Evolutionary conservation across 2,888 invertebrate species (phyloP).

Genomic region (Polymixis lichenea): DNA sequence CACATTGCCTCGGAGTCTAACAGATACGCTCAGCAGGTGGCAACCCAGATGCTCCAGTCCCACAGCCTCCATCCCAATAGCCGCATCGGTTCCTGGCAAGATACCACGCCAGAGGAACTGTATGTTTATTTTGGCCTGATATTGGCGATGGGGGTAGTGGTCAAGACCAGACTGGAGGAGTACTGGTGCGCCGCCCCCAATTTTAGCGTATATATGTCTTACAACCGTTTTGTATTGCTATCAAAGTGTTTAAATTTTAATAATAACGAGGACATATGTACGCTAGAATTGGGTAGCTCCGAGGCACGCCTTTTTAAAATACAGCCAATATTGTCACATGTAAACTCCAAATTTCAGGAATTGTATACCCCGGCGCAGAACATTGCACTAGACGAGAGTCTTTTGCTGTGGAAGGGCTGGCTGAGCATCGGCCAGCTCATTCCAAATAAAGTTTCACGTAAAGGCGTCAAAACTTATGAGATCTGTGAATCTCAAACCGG

Average conservation of each 20-base stretch:
- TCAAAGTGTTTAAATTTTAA: neutral
- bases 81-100: neutral
- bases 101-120: neutral
- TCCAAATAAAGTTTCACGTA: neutral
- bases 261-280: neutral
- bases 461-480: constrained; percentile 41
- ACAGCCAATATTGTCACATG: neutral
- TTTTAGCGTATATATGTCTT: constrained; percentile 2
- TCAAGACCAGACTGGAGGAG: neutral
- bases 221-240: accelerated
- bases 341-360: neutral
- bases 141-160: constrained; percentile 6
- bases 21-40: constrained; percentile 16
- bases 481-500: constrained; percentile 60
- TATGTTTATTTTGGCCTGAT: neutral
- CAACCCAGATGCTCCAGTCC: no score
- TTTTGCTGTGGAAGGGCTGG: neutral
- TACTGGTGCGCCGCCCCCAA: neutral
- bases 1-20: constrained; percentile 62
- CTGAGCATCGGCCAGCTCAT: neutral
- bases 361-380: neutral
- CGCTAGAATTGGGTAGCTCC: neutral
- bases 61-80: neutral
- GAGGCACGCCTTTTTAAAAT: constrained; percentile 1
- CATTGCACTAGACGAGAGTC: neutral